Evolutionary conservation across 2,888 invertebrate genomes (phyloP).

Genomic region (Lasioglossum morio): DNA sequence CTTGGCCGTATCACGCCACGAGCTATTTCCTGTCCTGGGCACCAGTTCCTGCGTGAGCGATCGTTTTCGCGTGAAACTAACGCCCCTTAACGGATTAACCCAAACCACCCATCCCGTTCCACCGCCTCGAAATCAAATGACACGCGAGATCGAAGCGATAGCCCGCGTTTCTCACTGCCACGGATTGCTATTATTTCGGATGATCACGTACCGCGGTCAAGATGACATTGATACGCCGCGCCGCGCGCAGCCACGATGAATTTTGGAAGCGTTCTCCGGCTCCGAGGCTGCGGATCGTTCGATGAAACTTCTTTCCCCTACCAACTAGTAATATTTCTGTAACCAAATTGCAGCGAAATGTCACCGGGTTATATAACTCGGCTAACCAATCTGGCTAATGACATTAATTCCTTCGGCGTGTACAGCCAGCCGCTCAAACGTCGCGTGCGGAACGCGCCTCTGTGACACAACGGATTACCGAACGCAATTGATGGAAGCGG

Average conservation of each 20-base stretch:
- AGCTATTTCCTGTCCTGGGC: conserved; percentile 11
- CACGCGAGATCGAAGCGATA: conserved; percentile 42
- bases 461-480: neutral
- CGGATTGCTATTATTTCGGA: conserved; percentile 39
- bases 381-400: neutral
- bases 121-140: conserved; percentile 32
- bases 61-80: conserved; percentile 30
- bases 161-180: conserved; percentile 1
- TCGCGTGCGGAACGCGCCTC: neutral
- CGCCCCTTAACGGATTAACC: conserved; percentile 43
- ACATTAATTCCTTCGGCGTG: neutral
- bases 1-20: neutral
- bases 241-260: neutral
- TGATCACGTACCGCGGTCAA: conserved; percentile 20
- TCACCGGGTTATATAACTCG: neutral
- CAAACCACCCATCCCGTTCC: neutral
- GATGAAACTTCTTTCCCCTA: neutral
- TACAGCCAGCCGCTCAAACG: neutral
- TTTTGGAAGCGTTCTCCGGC: neutral
- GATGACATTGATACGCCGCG: conserved; percentile 21
- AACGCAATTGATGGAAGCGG: neutral
- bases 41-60: conserved; percentile 25
- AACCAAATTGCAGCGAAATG: neutral
- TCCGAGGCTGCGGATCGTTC: neutral
- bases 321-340: neutral